Base-by-base conservation (phyloP, 2,888 invertebrate species). In the Stenodera caucasica region DNA sequence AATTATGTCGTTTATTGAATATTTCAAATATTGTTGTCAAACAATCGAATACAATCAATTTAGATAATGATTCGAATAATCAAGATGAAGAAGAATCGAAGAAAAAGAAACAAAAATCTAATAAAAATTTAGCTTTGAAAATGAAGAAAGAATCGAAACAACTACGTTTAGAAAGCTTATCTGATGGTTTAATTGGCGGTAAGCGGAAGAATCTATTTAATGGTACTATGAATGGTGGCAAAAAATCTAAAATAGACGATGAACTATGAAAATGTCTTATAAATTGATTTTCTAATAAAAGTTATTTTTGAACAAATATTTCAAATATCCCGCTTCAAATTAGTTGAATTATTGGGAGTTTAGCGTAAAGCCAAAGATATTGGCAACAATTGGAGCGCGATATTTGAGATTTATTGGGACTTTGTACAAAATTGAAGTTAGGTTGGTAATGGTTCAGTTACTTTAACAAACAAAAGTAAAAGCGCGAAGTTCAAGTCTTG, bases 111-210 rank as follows among this genome's bases (percentile, higher is more conserved):
- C 77, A 77, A 63, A 77, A 75, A 57, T 73, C 72, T 51, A 80
- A 78, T 61, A 80, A 76, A 57, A 78, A 81, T 35, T n/a, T n/a
- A n/a, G 76, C 77, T 32, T 77, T 80, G 52, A 80, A 81, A 66
- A 69, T 81, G 55, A 84, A 82, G 66, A 84, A 84, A 67, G 81
- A 82, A 71, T 75, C 83, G 15, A 81, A 81, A 59, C 71, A 78
- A 61, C 69, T 82, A 57, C 76, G 84, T 50, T 72, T 81, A 29
- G 75, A 81, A 60, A 79, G 81, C 60, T 78, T 82, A 66, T 81
- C 82, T 0, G 78, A 83, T 70, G 84, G 83, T 37, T 74, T 83
- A 1, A 73, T 77, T 29, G 21, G 11, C 23, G 58, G 12, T 18
- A 53, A 45, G 18, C 51, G 7, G 53, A 67, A 57, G 57, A 63